phyloP scores from a whole-genome alignment of 2,888 invertebrate genomes.

The Aphidius colemani region DNA sequence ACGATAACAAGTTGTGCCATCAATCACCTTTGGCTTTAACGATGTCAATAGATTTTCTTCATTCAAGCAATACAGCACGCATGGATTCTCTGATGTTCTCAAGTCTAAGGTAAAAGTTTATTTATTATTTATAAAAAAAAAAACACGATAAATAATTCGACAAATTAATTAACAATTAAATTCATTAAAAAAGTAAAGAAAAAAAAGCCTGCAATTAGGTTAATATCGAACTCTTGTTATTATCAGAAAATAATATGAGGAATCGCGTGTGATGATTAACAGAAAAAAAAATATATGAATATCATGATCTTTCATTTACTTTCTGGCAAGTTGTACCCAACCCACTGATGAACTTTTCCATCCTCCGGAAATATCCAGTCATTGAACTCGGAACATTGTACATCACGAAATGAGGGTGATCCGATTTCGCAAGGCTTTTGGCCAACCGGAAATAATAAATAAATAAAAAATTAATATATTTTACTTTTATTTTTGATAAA shows the following conservation, averaged over 20 bases:
- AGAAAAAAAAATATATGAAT: neutral
- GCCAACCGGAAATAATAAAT: conserved; percentile 1
- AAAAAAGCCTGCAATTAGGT: neutral
- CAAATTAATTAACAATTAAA: neutral
- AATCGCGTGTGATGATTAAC: neutral
- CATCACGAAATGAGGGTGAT: conserved; percentile 60
- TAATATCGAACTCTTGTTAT: neutral
- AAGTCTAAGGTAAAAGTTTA: conserved; percentile 32
- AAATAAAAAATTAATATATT: neutral
- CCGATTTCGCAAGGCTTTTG: conserved; percentile 60
- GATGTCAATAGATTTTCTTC: conserved; percentile 51
- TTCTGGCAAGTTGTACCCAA: conserved; percentile 59
- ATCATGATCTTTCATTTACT: conserved; percentile 44
- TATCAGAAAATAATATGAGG: conserved; percentile 12
- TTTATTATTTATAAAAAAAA: neutral
- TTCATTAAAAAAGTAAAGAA: neutral
- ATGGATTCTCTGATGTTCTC: conserved; percentile 51
- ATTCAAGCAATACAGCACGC: conserved; percentile 53
- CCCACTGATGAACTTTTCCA: conserved; percentile 62
- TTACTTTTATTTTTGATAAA: neutral
- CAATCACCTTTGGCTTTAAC: conserved; percentile 62
- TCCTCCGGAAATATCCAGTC: conserved; percentile 61
- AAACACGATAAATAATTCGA: neutral
- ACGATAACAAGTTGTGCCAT: conserved; percentile 69
- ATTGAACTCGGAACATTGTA: conserved; percentile 63